phyloP scores from a whole-genome alignment of 2,888 invertebrate species.

The Pyrrhosoma nymphula region DNA sequence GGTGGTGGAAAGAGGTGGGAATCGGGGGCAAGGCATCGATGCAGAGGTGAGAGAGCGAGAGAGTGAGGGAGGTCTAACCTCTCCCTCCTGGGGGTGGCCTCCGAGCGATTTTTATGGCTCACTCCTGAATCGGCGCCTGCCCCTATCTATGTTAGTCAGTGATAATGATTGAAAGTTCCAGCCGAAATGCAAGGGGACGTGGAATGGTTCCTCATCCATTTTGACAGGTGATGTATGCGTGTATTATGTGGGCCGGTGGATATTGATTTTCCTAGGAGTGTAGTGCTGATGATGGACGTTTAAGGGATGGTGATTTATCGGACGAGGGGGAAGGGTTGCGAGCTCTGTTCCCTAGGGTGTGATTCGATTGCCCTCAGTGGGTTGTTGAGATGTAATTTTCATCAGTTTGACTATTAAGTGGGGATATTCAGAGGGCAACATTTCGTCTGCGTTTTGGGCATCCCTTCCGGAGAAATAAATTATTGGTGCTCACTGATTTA shows the following conservation, averaged over 20 bases:
- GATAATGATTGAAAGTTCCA: slow-evolving; percentile 20
- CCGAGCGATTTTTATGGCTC: background rate
- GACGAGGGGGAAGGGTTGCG: too few species aligned
- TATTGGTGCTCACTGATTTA: too few species aligned
- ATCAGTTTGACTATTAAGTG: background rate
- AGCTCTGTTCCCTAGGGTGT: background rate
- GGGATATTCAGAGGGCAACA: background rate
- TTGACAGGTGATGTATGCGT: background rate
- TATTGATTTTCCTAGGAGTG: background rate
- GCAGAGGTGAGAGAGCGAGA: background rate
- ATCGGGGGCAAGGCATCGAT: background rate
- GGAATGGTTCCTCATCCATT: background rate
- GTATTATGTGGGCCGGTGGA: background rate
- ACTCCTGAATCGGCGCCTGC: slow-evolving; percentile 19
- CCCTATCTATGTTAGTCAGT: slow-evolving; percentile 2
- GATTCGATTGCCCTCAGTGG: background rate
- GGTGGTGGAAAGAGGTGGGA: too few species aligned
- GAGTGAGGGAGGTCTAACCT: background rate
- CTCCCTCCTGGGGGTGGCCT: background rate
- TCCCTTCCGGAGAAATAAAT: background rate
- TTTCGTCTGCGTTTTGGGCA: background rate
- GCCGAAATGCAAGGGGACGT: background rate
- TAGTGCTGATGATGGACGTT: background rate
- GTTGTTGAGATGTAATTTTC: background rate
- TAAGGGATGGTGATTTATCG: background rate